Base-by-base conservation (phyloP, 2,797 vertebrate species). In the Helostoma temminkii region DNA sequence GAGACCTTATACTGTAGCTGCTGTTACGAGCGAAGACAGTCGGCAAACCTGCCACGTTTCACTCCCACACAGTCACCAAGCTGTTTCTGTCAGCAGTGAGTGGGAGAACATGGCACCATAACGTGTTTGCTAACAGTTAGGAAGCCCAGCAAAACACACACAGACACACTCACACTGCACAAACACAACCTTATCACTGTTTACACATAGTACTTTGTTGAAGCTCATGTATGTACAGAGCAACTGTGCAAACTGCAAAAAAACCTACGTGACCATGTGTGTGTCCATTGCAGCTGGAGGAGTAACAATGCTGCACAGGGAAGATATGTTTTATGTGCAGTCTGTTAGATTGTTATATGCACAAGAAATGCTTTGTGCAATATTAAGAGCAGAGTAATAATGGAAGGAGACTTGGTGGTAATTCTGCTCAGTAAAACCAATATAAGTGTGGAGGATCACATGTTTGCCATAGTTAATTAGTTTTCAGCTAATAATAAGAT, bases 131-230 rank as follows among this genome's bases (percentile, higher is more conserved):
- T 64, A 81, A 89, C 77, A 66, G 78, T 87, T 62, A 85, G 83
- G 69, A 76, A 75, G 72, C 64, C 64, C 52, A 72, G 75, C 65
- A 65, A 83, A 74, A 71, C 71, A 53, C 58, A 41, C 60, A 43
- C 46, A 58, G 63, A 63, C 42, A 66, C 63, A 52, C 70, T 74
- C 66, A 61, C 61, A 42, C 72, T 60, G 32, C 75, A 81, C 85
- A 88, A 87, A 89, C 75, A 88, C 85, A 72, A 42, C 80, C 84
- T 82, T 88, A 88, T 87, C 87, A 58, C 71, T 91, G 87, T 92
- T 91, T 87, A 80, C 86, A 81, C 89, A 88, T 59, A 47, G 73
- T 82, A 80, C 63, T 83, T n/a, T 78, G 81, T 68, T 82, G 41
- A 74, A 88, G 79, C 80, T 80, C 76, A 81, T 88, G 79, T 85